Conservation (phyloP, 1,140 invertebrate species). For the Drosophila littoralis region DNA sequence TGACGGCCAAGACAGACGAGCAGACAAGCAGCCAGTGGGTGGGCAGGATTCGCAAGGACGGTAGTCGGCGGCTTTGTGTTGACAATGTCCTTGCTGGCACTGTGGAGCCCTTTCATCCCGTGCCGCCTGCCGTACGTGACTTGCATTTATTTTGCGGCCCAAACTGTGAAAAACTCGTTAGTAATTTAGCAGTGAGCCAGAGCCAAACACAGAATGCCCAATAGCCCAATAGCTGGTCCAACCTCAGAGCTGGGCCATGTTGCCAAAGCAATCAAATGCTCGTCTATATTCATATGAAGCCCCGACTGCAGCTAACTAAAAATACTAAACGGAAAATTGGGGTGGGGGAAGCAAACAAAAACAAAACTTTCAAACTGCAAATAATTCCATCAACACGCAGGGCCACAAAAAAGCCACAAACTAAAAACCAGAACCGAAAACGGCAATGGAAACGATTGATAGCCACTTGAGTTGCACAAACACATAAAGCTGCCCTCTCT, state of each 20-base stretch:
- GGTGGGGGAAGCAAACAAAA: background rate
- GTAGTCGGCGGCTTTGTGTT: conserved; percentile 68
- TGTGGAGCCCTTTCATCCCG: conserved; percentile 54
- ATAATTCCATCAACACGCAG: conserved; percentile 75
- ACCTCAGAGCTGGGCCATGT: conserved; percentile 35
- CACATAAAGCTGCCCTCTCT: conserved; percentile 4
- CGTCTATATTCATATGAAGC: conserved; percentile 69
- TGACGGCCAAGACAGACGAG: conserved; percentile 72
- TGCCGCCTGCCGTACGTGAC: conserved; percentile 62
- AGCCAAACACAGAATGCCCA: conserved; percentile 10
- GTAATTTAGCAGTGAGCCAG: conserved; percentile 65
- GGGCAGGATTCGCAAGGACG: conserved; percentile 33
- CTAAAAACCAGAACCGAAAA: conserved; percentile 43
- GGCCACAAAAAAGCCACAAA: conserved; percentile 34
- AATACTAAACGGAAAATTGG: conserved; percentile 2
- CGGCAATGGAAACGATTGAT: conserved; percentile 77
- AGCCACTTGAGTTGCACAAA: conserved; percentile 66
- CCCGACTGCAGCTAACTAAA: conserved; percentile 44
- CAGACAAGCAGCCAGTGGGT: conserved; percentile 37
- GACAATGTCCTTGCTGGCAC: conserved; percentile 78
- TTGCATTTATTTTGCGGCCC: conserved; percentile 70
- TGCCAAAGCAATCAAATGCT: conserved; percentile 74
- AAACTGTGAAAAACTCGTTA: conserved; percentile 72
- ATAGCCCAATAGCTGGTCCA: background rate
- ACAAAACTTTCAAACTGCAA: conserved; percentile 62